Conservation (phyloP, 2,888 invertebrate species). For the Oscheius myriophilus region DNA sequence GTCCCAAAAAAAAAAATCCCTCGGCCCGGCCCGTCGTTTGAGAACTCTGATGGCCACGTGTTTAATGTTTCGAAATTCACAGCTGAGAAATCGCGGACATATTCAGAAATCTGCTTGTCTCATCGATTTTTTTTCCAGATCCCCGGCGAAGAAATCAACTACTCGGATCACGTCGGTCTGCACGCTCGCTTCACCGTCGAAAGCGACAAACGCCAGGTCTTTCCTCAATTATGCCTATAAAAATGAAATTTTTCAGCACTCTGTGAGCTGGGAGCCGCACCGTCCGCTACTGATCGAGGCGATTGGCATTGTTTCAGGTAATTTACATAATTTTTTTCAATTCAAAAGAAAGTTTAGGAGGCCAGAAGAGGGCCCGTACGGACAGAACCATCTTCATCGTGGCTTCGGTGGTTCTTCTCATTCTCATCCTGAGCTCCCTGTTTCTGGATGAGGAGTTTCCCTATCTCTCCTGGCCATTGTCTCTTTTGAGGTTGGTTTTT, state of each 20-base stretch:
- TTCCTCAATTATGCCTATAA: background rate
- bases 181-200: conserved; percentile 59
- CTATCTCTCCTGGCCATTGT: conserved; percentile 37
- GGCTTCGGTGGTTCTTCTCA: conserved; percentile 32
- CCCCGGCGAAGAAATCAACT: conserved; percentile 55
- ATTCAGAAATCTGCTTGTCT: too few species aligned
- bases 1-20: too few species aligned
- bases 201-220: conserved; percentile 39
- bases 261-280: conserved; percentile 49
- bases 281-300: conserved; percentile 55
- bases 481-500: conserved; percentile 37
- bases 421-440: conserved; percentile 42
- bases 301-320: conserved; percentile 56
- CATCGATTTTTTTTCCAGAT: too few species aligned
- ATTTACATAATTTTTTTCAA: too few species aligned
- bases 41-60: too few species aligned
- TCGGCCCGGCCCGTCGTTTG: too few species aligned
- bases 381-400: conserved; percentile 50
- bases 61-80: too few species aligned
- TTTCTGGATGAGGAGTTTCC: conserved; percentile 34
- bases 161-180: conserved; percentile 68
- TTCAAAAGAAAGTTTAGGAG: conserved; percentile 38
- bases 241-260: conserved; percentile 36
- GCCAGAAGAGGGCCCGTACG: conserved; percentile 61
- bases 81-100: too few species aligned